These are phyloP conservation scores for Antheraea mylitta DNA, from an alignment of 1,140 invertebrate genomes.

Conservation along the genomic window DNA sequence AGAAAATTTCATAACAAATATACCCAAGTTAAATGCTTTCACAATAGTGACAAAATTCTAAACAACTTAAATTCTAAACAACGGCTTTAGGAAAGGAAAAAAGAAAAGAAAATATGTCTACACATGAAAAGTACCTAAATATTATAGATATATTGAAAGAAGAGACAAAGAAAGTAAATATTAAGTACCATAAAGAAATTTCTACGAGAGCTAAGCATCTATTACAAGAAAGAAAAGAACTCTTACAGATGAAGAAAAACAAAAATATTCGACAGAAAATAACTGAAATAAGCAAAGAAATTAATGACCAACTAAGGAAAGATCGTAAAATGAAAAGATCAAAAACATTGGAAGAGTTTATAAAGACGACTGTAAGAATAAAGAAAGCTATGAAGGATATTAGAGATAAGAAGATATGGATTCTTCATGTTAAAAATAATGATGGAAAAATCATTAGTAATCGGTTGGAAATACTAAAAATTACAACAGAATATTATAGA, in stretches of 20 bases:
- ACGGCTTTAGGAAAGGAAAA: slow-evolving; percentile 13
- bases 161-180: slow-evolving; percentile 17
- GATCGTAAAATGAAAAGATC: slow-evolving; percentile 22
- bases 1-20: slow-evolving; percentile 9
- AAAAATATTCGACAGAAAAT: slow-evolving; percentile 22
- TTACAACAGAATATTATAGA: slow-evolving; percentile 13
- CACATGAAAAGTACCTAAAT: slow-evolving; percentile 23
- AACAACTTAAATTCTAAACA: slow-evolving; percentile 14
- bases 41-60: slow-evolving; percentile 5
- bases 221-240: slow-evolving; percentile 24
- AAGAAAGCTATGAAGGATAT: slow-evolving; percentile 29
- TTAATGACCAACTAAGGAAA: slow-evolving; percentile 25
- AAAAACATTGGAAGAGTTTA: slow-evolving; percentile 22
- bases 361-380: slow-evolving; percentile 29
- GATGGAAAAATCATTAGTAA: slow-evolving; percentile 6
- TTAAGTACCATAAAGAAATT: slow-evolving; percentile 15
- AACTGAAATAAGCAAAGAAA: slow-evolving; percentile 32
- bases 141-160: slow-evolving; percentile 20
- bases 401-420: slow-evolving; percentile 21
- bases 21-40: slow-evolving; percentile 11
- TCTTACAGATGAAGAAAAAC: slow-evolving; percentile 24
- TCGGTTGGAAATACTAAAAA: slow-evolving; percentile 15
- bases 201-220: slow-evolving; percentile 22
- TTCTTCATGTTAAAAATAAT: slow-evolving; percentile 6
- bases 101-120: slow-evolving; percentile 12